Evolutionary conservation across 2,888 invertebrate genomes (phyloP).

Genomic region (Oeneis ivallda): DNA sequence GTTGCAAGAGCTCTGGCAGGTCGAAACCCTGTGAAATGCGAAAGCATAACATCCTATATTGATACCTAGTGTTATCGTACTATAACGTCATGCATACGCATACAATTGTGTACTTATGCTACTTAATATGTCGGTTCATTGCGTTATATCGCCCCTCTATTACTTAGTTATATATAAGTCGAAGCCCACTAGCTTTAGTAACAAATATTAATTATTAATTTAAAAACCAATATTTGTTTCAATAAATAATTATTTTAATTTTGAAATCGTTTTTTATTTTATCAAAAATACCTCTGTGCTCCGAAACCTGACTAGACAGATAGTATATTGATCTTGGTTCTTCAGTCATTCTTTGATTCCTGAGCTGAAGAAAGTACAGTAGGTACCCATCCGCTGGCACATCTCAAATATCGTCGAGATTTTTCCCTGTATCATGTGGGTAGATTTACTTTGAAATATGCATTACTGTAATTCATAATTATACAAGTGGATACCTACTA

Average conservation of each 20-base stretch:
- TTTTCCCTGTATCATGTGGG: too few relatives aligned
- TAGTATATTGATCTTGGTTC: too few relatives aligned
- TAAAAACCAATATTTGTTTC: slow-evolving; percentile 76
- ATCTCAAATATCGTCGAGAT: too few relatives aligned
- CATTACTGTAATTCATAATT: too few relatives aligned
- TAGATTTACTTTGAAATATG: too few relatives aligned
- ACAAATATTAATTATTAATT: slow-evolving; percentile 64
- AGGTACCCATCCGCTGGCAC: too few relatives aligned
- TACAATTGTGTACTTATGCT: slow-evolving; percentile 67
- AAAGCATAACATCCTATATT: slow-evolving; percentile 58
- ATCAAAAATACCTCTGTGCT: background rate
- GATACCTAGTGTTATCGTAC: slow-evolving; percentile 65
- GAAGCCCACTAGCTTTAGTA: slow-evolving; percentile 74
- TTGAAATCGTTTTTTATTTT: slow-evolving; percentile 51
- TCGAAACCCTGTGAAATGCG: slow-evolving; percentile 29
- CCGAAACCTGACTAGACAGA: too few relatives aligned
- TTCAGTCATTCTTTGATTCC: too few relatives aligned
- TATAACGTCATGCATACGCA: slow-evolving; percentile 45
- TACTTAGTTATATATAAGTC: slow-evolving; percentile 58
- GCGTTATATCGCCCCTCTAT: slow-evolving; percentile 69
- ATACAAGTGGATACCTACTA: too few relatives aligned
- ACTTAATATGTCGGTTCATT: slow-evolving; percentile 56
- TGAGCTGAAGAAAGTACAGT: too few relatives aligned
- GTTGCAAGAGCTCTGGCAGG: slow-evolving; percentile 30
- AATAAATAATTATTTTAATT: slow-evolving; percentile 81